phyloP scores from a whole-genome alignment of 2,888 invertebrate species.

The Trichogramma dendrolimi region DNA sequence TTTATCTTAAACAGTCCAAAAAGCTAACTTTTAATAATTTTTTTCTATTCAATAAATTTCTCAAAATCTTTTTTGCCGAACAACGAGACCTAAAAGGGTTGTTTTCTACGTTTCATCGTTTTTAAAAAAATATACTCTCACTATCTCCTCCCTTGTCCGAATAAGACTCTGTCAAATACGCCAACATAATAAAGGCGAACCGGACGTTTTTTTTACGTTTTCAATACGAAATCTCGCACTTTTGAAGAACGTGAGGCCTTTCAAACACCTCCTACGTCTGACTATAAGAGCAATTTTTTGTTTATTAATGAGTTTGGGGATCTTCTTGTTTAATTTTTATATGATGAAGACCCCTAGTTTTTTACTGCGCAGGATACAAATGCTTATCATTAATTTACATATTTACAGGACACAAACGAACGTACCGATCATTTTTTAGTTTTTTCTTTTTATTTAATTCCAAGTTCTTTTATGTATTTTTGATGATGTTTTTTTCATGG shows the following conservation, averaged over 20 bases:
- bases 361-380: constrained; percentile 41
- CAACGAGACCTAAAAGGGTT: constrained; percentile 16
- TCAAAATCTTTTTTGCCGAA: constrained; percentile 9
- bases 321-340: constrained; percentile 3
- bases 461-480: constrained; percentile 16
- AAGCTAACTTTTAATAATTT: no score
- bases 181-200: constrained; percentile 30
- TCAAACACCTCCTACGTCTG: constrained; percentile 20
- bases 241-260: no score
- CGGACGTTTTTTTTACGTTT: background rate
- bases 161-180: constrained; percentile 31
- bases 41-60: no score
- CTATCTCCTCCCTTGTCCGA: constrained; percentile 32
- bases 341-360: background rate
- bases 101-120: constrained; percentile 10
- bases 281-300: no score
- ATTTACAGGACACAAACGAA: constrained; percentile 49
- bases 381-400: constrained; percentile 46
- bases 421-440: constrained; percentile 33
- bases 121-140: constrained; percentile 30
- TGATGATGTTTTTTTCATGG: constrained; percentile 26
- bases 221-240: constrained; percentile 12
- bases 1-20: background rate
- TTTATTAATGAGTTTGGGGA: no score
- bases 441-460: constrained; percentile 22